These are phyloP conservation scores for Oncorhynchus gorbuscha DNA, from an alignment of 2,113 vertebrate species.

Conservation along the genomic window DNA sequence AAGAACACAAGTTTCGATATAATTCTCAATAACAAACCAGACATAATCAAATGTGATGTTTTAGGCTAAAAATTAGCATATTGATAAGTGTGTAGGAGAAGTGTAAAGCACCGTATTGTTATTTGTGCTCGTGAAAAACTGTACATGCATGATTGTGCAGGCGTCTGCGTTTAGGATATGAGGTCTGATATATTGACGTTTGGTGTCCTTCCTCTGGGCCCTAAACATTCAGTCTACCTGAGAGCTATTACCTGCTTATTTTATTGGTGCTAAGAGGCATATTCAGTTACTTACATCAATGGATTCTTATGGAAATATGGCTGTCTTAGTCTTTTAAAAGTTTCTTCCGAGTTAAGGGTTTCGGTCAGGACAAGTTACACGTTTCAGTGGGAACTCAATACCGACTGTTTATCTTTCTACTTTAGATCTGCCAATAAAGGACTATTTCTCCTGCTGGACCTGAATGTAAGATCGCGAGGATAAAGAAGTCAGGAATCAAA, in stretches of 20 bases:
- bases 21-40: not conserved
- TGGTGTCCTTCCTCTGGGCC: slow-evolving; percentile 65
- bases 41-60: not conserved
- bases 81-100: not conserved
- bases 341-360: not conserved
- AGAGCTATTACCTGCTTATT: too few relatives aligned
- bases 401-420: slow-evolving; percentile 2
- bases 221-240: not conserved
- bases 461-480: slow-evolving; percentile 78
- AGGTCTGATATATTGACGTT: slow-evolving; percentile 56
- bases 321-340: not conserved
- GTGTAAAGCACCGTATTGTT: too few relatives aligned
- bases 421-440: slow-evolving; percentile 63
- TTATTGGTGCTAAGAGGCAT: not conserved
- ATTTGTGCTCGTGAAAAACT: not conserved
- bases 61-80: not conserved
- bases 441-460: slow-evolving; percentile 53
- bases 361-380: not conserved
- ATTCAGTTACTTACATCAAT: not conserved
- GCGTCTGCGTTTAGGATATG: slow-evolving; percentile 27
- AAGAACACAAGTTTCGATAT: not conserved
- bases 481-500: slow-evolving; percentile 73
- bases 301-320: not conserved
- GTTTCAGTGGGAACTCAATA: not conserved
- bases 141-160: not conserved